Base-by-base conservation (phyloP, 2,113 vertebrate genomes). In the Nibea albiflora region DNA sequence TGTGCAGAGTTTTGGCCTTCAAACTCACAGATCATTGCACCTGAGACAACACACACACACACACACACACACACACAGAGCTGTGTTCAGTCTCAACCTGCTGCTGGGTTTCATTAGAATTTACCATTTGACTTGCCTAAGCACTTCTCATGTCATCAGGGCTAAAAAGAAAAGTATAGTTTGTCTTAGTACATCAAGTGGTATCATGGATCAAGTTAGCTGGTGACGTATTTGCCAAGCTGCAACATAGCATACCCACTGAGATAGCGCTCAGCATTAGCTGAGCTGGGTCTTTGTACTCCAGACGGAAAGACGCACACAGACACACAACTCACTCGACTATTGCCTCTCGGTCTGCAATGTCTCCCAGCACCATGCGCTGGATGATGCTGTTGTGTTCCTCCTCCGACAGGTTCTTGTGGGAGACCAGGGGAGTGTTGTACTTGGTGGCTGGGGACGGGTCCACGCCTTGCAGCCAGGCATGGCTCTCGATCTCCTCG, bases 341-440 rank as follows among this genome's bases (percentile, higher is more conserved):
- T 1, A 99, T 99, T 80, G 97, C 94, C 2, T 99, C 98, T 2
- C 98, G 87, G 69, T 99, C 98, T 0, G 98, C 97, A 0, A 99
- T 99, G 88, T 99, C 98, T 10, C 98, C 98, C 0, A 99, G 96
- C 75, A 99, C 98, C 98, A 99, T 99, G 81, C 98, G 97, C 90
- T 99, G 98, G 65, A 99, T 97, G 88, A 99, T 99, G 80, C 98
- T 95, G 92, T 98, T 99, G 94, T 99, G 98, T 60, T 99, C 98
- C 87, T 99, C 98, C 42, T 99, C 98, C 0, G 98, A 99, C 54
- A 99, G 96, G 31, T 97, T 98, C 92, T 98, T 99, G 90, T 99
- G 97, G 0, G 98, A 99, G 22, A 99, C 97, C 0, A 99, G 95
- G 5, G 98, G 98, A 81, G 97, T 98, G 91, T 95, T 99, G 73